A percentile compares a stretch with the other conserved stretches of the same genome.
These are phyloP conservation scores for Polypterus bichir DNA, from an alignment of 2,113 vertebrate genomes.

Conservation along the genomic window DNA sequence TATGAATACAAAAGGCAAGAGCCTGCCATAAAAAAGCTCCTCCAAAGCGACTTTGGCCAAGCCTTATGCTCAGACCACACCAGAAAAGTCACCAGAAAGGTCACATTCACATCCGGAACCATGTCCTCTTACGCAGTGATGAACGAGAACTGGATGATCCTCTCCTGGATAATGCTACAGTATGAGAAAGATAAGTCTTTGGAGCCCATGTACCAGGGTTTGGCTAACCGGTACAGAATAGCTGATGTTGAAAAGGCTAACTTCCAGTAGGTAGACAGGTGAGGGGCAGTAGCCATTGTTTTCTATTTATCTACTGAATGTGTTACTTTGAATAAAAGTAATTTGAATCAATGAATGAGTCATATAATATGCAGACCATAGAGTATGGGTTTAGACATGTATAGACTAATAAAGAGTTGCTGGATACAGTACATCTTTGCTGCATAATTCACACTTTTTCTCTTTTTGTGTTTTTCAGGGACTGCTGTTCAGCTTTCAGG, in stretches of 20 bases:
- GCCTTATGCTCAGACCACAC: conserved; percentile 14
- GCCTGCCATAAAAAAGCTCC: not conserved
- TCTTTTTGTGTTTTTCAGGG: conserved; percentile 5
- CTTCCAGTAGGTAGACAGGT: conserved; percentile 19
- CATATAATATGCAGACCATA: no score
- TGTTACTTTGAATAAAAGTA: not conserved
- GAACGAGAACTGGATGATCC: conserved; percentile 15
- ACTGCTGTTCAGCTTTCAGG: not conserved
- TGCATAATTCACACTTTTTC: not conserved
- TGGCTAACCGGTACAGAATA: conserved; percentile 1
- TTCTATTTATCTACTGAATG: not conserved
- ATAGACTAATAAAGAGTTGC: no score
- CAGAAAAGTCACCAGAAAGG: conserved; percentile 12
- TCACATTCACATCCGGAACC: conserved; percentile 8
- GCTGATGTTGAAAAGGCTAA: conserved; percentile 11
- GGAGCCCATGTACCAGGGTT: conserved; percentile 11
- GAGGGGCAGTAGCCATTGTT: not conserved
- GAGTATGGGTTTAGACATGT: no score
- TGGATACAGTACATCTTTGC: no score
- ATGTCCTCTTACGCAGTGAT: conserved; percentile 14
- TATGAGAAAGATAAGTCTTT: conserved; percentile 10
- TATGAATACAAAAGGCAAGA: conserved; percentile 7
- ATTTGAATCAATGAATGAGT: not conserved
- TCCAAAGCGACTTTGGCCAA: conserved; percentile 11
- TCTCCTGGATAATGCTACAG: conserved; percentile 14